These are phyloP conservation scores for Pachycephala philippinensis DNA, from an alignment of 2,113 vertebrate genomes.

Conservation along the genomic window DNA sequence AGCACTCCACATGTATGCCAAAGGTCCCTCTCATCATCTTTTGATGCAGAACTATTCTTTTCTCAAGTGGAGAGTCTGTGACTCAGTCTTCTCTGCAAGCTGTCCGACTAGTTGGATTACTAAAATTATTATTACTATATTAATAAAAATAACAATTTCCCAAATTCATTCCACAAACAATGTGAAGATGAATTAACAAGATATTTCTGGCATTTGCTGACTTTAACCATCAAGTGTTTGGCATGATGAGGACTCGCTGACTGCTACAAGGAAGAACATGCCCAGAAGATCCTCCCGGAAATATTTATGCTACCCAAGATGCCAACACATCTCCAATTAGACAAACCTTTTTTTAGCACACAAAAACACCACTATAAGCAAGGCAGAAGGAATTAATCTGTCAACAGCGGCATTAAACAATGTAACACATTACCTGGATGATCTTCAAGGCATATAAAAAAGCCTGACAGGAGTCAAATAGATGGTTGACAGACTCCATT, in stretches of 20 bases:
- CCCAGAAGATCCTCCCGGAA: not conserved
- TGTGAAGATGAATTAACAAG: not conserved
- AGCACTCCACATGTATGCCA: not conserved
- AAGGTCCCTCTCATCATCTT: not conserved
- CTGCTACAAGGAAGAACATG: not conserved
- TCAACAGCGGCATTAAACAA: not conserved
- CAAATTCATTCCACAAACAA: not conserved
- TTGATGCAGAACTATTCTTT: not conserved
- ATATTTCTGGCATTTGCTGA: not conserved
- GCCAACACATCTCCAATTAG: not conserved
- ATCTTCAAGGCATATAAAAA: not conserved
- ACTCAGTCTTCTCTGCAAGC: not conserved
- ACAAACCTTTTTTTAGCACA: not conserved
- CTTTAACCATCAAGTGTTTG: not conserved
- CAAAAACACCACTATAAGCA: not conserved
- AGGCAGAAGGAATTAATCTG: conserved; percentile 1
- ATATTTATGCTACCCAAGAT: not conserved
- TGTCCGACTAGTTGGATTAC: not conserved
- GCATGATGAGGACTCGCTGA: not conserved
- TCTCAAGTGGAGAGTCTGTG: not conserved
- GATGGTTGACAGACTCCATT: not conserved
- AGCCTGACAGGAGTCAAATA: not conserved
- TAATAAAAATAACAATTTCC: not conserved
- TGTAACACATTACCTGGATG: not conserved
- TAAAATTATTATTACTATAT: not conserved